A percentile compares a stretch with the other conserved stretches of the same genome.
These are phyloP conservation scores for Mesitornis unicolor DNA, from an alignment of 2,113 vertebrate genomes.

Conservation along the genomic window DNA sequence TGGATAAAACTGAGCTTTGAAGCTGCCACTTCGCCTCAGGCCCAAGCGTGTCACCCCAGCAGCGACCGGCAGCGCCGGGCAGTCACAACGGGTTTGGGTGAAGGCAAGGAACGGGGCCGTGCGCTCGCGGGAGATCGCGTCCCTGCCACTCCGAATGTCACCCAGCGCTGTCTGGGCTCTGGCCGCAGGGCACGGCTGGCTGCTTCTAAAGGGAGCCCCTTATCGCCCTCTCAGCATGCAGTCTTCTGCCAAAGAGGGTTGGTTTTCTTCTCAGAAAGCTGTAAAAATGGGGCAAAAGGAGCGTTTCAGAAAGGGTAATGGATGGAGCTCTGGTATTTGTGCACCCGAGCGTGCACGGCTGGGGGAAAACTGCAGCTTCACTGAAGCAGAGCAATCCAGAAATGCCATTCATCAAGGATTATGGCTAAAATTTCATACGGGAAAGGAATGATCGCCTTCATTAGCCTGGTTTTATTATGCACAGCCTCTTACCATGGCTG, in stretches of 20 bases:
- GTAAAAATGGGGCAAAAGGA: neutral
- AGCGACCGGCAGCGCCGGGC: neutral
- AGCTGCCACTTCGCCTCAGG: rapidly evolving
- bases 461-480: neutral
- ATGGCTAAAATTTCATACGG: neutral
- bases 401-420: neutral
- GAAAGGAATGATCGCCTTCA: neutral
- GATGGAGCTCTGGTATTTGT: neutral
- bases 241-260: rapidly evolving
- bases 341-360: neutral
- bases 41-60: rapidly evolving
- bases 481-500: neutral
- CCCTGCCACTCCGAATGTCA: neutral
- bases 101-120: rapidly evolving
- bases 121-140: rapidly evolving
- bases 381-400: neutral
- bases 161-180: neutral
- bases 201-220: neutral
- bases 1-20: rapidly evolving
- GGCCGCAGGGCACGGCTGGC: neutral
- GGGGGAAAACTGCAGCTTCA: neutral
- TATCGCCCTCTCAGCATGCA: neutral
- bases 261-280: neutral
- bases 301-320: rapidly evolving
- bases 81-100: neutral